Evolutionary conservation across 2,113 vertebrate genomes (phyloP).

Genomic region (Ranitomeya imitator): DNA sequence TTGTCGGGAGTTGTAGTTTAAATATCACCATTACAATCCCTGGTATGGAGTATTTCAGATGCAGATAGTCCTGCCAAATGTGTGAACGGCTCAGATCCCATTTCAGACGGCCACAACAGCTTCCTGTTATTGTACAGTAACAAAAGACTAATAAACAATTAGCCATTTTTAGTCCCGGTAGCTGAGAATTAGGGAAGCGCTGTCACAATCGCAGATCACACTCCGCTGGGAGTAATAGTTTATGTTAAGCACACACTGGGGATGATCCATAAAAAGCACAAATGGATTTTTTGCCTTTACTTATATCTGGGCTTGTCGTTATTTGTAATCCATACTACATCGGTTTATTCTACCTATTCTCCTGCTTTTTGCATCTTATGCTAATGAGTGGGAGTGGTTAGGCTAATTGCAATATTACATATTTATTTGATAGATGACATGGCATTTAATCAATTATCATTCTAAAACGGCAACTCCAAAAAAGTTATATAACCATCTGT

Average conservation of each 20-base stretch:
- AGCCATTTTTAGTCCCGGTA: constrained; percentile 8
- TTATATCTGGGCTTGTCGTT: neutral
- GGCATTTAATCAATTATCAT: too few relatives aligned
- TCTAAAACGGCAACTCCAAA: too few relatives aligned
- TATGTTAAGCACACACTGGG: neutral
- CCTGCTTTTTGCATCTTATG: neutral
- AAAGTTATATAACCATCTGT: too few relatives aligned
- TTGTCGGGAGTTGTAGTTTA: neutral
- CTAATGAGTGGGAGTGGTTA: neutral
- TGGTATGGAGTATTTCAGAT: neutral
- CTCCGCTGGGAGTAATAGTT: constrained; percentile 3
- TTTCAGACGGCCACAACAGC: neutral
- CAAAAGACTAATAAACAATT: constrained; percentile 21
- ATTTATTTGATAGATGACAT: neutral
- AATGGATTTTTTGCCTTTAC: constrained; percentile 12
- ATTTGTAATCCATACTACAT: neutral
- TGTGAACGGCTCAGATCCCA: neutral
- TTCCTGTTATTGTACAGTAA: constrained; percentile 18
- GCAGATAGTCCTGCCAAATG: neutral
- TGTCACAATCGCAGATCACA: neutral
- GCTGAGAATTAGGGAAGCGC: neutral
- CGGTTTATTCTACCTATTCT: neutral
- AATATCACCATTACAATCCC: neutral
- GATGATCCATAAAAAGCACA: constrained; percentile 9
- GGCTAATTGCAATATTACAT: neutral